These are phyloP conservation scores for Cistogaster globosa DNA, from an alignment of 2,888 invertebrate genomes.

Conservation along the genomic window DNA sequence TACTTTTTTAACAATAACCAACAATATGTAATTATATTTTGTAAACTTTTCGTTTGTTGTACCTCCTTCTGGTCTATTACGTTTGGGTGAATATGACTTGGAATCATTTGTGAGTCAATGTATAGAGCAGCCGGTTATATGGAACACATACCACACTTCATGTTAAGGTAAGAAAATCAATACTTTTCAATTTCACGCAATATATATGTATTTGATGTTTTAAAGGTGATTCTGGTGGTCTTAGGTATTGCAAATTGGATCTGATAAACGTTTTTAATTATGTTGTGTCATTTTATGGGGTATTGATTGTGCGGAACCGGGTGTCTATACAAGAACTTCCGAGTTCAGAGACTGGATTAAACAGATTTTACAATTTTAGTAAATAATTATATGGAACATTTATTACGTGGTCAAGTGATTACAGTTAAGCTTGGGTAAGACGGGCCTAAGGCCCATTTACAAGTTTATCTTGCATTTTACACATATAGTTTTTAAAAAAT, in stretches of 20 bases:
- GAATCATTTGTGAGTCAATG: no score
- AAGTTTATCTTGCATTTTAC: slow-evolving; percentile 6
- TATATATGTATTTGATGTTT: no score
- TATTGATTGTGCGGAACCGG: slow-evolving; percentile 94
- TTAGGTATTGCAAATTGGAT: slow-evolving; percentile 91
- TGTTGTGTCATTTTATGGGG: slow-evolving; percentile 97
- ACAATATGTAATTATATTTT: no score
- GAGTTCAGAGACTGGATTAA: slow-evolving; percentile 97
- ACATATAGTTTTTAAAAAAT: slow-evolving; percentile 27
- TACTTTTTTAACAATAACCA: no score
- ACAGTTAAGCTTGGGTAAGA: slow-evolving; percentile 24
- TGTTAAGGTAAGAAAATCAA: slow-evolving; percentile 88
- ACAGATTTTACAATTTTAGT: slow-evolving; percentile 89
- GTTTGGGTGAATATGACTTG: no score
- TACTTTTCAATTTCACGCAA: neutral
- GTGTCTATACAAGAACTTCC: slow-evolving; percentile 96
- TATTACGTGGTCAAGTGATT: slow-evolving; percentile 11
- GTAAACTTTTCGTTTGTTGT: no score
- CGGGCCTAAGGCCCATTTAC: neutral
- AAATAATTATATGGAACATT: neutral
- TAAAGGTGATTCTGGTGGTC: slow-evolving; percentile 95
- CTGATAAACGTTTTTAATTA: slow-evolving; percentile 91
- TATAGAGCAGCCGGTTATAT: no score
- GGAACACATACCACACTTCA: no score
- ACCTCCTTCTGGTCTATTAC: no score